Base-by-base conservation (phyloP, 2,797 vertebrate genomes). In the Phyllotis vaccarum region DNA sequence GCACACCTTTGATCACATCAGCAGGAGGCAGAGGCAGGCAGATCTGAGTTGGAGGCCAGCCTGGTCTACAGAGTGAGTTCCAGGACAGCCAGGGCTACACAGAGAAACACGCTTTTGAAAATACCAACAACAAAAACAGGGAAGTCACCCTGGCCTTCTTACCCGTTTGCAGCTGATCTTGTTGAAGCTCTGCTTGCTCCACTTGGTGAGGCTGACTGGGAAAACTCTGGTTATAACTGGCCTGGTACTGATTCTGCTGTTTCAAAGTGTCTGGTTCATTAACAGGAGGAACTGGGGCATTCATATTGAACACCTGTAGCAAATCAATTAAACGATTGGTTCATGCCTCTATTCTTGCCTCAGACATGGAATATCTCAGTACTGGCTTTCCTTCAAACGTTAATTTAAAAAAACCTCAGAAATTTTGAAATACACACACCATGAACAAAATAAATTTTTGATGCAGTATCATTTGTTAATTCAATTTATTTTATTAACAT, bases 161-260 rank as follows among this genome's bases (percentile, higher is more conserved):
- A 99, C 99, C 99, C 97, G 99, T 99, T 98, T 99, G 99, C 97
- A 99, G 98, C 95, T 99, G 98, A 92, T 99, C 99, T 98, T 99
- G 99, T 94, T 99, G 99, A 96, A 99, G 99, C 93, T 99, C 99
- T 70, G 99, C 98, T 98, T 99, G 99, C 96, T 99, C 99, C 94
- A 99, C 99, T 86, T 99, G 97, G 96, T 99, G 99, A 62, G 99
- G 98, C 86, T 99, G 99, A 98, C 98, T 99, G 98, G 98, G 99
- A 97, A 99, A 99, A 95, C 99, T 99, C 98, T 99, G 99, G 98
- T 98, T 99, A 76, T 99, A 99, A 98, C 99, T 98, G 97, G 99
- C 98, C 96, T 99, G 99, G 98, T 99, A 99, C 96, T 99, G 99
- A 98, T 98, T 98, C 95, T 99, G 99, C 95, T 99, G 99, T 98